Evolutionary conservation across 2,797 vertebrate species (phyloP).

Genomic region (Botia almorhae): DNA sequence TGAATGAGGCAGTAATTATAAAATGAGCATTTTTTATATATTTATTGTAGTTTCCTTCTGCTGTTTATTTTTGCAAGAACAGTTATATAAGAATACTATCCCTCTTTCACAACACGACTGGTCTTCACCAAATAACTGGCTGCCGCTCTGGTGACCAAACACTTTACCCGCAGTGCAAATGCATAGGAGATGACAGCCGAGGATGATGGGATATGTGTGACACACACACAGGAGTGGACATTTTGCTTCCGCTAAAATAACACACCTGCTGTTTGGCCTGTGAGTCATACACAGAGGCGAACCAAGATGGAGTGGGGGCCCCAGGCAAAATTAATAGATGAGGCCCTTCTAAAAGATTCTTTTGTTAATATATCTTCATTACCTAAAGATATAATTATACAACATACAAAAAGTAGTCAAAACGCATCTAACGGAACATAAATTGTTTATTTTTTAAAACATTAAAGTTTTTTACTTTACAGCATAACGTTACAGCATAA

Average conservation of each 20-base stretch:
- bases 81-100: not conserved
- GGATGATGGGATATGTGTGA: conserved; percentile 19
- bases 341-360: too few relatives aligned
- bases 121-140: not conserved
- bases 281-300: conserved; percentile 31
- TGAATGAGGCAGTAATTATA: not conserved
- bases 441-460: too few relatives aligned
- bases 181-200: not conserved
- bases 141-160: conserved; percentile 10
- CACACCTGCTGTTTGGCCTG: conserved; percentile 42
- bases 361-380: too few relatives aligned
- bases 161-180: not conserved
- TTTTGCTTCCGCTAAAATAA: conserved; percentile 7
- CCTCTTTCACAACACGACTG: not conserved
- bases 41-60: not conserved
- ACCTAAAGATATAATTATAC: too few relatives aligned
- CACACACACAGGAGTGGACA: not conserved
- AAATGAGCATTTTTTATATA: not conserved
- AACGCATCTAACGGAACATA: too few relatives aligned
- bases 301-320: too few relatives aligned
- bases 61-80: not conserved
- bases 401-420: too few relatives aligned
- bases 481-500: too few relatives aligned
- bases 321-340: too few relatives aligned
- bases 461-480: too few relatives aligned